Base-by-base conservation (phyloP, 2,888 invertebrate genomes). In the Drosophila longiperda region DNA sequence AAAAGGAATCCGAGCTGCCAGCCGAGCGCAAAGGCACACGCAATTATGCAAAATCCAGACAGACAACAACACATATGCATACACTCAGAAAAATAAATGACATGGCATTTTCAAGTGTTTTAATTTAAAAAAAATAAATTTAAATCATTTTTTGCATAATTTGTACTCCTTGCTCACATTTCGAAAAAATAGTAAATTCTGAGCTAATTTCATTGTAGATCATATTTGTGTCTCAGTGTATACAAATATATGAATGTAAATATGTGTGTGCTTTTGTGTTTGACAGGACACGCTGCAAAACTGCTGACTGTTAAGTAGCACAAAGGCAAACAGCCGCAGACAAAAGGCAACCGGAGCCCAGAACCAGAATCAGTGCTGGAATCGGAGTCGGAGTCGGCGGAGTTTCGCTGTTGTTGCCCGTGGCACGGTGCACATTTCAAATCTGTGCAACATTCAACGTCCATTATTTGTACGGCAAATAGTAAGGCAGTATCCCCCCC, bases 251-350 rank as follows among this genome's bases (percentile, higher is more conserved):
- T 59, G 55, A 33, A 12, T 42, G 32, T 48, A 26, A 33, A 50
- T 64, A 26, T 52, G 58, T 66, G 49, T 67, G 29, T 62, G 38
- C 64, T 60, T 52, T 64, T 75, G 69, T 70, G 75, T 71, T 66
- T 66, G 78, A 70, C 77, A 84, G 83, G 85, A 84, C 73, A 78
- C 62, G 71, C 76, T 68, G 72, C 20, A 60, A 75, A 88, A 86
- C 67, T 81, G 84, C 87, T 81, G 89, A 87, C 87, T 84, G 85
- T 89, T 86, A 86, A 86, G 85, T 86, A 86, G 85, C 89, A 86
- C 85, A 86, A 86, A 86, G 85, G 85, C 87, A 86, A 86, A 86
- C 82, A 89, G 87, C 89, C 85, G 87, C 89, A 89, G 76, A 86
- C 85, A 86, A 86, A 89, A 89, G 85, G 84, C 84, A 84, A 73